A percentile compares a stretch with the other conserved stretches of the same genome.
These are phyloP conservation scores for Porites australiensis DNA, from an alignment of 64 coral and sea anemone genomes.

Conservation along the genomic window DNA sequence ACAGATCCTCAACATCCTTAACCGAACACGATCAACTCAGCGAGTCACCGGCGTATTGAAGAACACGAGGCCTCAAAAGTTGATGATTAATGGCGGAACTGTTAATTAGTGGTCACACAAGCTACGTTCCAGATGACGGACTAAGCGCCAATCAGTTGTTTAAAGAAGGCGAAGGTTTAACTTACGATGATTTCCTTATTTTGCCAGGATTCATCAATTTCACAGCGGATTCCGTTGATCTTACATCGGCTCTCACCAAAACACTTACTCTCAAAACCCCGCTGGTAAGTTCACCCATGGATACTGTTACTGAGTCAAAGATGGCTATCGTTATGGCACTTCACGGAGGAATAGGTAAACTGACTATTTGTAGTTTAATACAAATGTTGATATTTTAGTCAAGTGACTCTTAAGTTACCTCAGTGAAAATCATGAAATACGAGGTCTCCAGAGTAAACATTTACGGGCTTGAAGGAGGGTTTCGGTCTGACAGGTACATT, in stretches of 20 bases:
- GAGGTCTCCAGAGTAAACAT: too few species aligned
- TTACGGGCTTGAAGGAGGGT: too few species aligned
- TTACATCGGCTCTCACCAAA: slow-evolving; percentile 78
- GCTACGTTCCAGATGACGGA: slow-evolving; percentile 91
- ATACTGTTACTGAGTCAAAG: slow-evolving; percentile 91
- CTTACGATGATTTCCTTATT: slow-evolving; percentile 93
- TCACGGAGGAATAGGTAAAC: slow-evolving; percentile 87
- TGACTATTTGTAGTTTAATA: too few species aligned
- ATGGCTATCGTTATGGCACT: slow-evolving; percentile 91
- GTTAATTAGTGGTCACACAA: slow-evolving; percentile 87
- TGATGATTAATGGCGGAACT: slow-evolving; percentile 49
- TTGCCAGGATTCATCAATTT: slow-evolving; percentile 91
- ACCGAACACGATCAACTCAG: too few species aligned
- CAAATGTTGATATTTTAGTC: too few species aligned
- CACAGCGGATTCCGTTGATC: slow-evolving; percentile 80
- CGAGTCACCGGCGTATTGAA: neutral
- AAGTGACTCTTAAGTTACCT: too few species aligned
- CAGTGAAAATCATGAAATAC: too few species aligned
- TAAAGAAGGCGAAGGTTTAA: slow-evolving; percentile 66
- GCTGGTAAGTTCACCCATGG: slow-evolving; percentile 92
- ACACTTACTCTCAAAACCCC: slow-evolving; percentile 81
- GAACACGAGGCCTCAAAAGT: neutral
- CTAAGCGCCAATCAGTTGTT: slow-evolving; percentile 74
- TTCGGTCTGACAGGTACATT: too few species aligned
- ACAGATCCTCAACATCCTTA: too few species aligned